Evolutionary conservation across 2,888 invertebrate genomes (phyloP).

Genomic region (Limnephilus marmoratus): DNA sequence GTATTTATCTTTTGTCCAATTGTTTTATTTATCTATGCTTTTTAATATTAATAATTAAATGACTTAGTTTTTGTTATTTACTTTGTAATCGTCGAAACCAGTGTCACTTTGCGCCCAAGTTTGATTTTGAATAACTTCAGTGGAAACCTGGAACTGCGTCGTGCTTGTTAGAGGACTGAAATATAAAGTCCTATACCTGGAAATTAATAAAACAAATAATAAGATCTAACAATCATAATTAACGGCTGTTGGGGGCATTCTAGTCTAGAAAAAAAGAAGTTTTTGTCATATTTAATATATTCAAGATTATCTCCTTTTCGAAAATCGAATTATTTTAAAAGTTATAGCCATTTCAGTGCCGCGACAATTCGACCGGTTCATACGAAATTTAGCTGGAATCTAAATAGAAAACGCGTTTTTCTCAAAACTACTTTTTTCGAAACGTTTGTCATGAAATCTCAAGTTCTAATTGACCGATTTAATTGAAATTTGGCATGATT

Average conservation of each 20-base stretch:
- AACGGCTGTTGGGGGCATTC: not conserved
- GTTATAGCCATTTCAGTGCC: too few relatives aligned
- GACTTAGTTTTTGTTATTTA: slow-evolving; percentile 65
- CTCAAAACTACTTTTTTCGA: too few relatives aligned
- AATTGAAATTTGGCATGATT: too few relatives aligned
- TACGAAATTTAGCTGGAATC: too few relatives aligned
- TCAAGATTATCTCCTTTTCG: too few relatives aligned
- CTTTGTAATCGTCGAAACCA: slow-evolving; percentile 85
- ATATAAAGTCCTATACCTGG: slow-evolving; percentile 82
- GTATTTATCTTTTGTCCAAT: not conserved
- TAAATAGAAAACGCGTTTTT: too few relatives aligned
- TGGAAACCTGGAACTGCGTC: slow-evolving; percentile 88
- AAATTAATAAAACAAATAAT: slow-evolving; percentile 60
- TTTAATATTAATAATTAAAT: not conserved
- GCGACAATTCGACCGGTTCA: too few relatives aligned
- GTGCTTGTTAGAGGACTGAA: slow-evolving; percentile 90
- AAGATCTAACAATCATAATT: not conserved
- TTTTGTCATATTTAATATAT: too few relatives aligned
- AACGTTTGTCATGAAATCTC: too few relatives aligned
- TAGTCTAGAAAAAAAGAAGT: too few relatives aligned
- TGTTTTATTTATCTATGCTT: not conserved
- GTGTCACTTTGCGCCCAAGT: slow-evolving; percentile 80
- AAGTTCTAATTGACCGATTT: too few relatives aligned
- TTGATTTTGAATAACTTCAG: slow-evolving; percentile 84
- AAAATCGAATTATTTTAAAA: too few relatives aligned